Conservation (phyloP, 2,113 vertebrate species). For the Thermophis baileyi region DNA sequence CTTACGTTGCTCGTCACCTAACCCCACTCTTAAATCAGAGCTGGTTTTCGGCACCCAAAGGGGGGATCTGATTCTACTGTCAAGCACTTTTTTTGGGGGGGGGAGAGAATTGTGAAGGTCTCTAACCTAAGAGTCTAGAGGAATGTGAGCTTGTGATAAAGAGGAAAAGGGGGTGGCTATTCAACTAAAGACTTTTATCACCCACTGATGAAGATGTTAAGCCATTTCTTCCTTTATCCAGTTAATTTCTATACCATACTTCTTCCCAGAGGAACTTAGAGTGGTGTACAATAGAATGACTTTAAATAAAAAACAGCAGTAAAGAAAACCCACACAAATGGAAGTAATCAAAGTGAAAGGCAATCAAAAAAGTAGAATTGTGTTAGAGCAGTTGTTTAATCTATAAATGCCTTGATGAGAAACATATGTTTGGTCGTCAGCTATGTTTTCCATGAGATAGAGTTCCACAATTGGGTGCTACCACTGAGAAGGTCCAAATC, state of each 20-base stretch:
- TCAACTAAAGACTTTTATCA: background rate
- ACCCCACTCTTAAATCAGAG: background rate
- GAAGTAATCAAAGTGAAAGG: background rate
- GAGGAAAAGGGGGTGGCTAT: background rate
- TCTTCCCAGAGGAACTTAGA: background rate
- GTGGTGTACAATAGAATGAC: background rate
- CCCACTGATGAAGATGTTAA: background rate
- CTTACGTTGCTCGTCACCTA: background rate
- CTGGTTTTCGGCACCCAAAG: accelerated
- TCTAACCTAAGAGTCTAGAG: background rate
- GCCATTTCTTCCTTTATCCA: background rate
- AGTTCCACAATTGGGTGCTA: background rate
- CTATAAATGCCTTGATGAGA: background rate
- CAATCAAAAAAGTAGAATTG: background rate
- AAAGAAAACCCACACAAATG: background rate
- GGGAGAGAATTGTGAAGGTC: background rate
- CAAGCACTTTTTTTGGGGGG: accelerated
- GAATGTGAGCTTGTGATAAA: background rate
- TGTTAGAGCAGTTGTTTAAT: background rate
- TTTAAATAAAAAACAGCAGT: background rate
- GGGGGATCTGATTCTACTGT: background rate
- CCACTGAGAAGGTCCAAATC: background rate
- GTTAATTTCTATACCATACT: background rate
- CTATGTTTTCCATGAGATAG: background rate
- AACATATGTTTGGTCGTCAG: background rate